Evolutionary conservation across 2,888 invertebrate genomes (phyloP).

Genomic region (Spialia ferax): DNA sequence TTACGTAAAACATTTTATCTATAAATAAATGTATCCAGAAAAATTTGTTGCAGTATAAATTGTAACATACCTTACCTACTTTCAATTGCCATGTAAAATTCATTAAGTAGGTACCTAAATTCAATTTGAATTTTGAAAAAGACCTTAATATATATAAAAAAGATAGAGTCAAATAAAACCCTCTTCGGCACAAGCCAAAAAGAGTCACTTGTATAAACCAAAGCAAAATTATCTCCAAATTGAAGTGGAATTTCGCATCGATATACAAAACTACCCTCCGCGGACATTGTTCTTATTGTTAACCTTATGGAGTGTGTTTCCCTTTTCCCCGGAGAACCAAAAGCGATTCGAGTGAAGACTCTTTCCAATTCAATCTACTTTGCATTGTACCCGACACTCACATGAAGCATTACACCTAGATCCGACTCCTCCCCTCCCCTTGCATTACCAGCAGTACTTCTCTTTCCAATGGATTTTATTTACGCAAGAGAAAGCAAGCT

Average conservation of each 20-base stretch:
- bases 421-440: constrained; percentile 58
- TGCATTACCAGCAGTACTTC: constrained; percentile 77
- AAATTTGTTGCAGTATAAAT: too few relatives aligned
- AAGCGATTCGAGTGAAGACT: constrained; percentile 78
- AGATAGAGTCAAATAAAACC: constrained; percentile 10
- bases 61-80: too few relatives aligned
- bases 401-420: constrained; percentile 84
- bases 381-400: constrained; percentile 84
- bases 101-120: too few relatives aligned
- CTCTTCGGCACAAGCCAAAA: neutral
- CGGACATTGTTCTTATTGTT: constrained; percentile 74
- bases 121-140: too few relatives aligned
- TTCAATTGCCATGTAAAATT: too few relatives aligned
- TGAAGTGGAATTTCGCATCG: constrained; percentile 44
- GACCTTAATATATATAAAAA: too few relatives aligned
- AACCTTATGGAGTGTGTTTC: constrained; percentile 72
- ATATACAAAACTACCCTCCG: constrained; percentile 53
- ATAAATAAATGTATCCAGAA: too few relatives aligned
- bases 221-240: constrained; percentile 46
- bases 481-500: constrained; percentile 85
- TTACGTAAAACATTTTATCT: too few relatives aligned
- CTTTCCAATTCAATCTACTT: constrained; percentile 87
- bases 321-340: constrained; percentile 72
- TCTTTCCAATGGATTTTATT: constrained; percentile 83
- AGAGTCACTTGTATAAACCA: constrained; percentile 29